Conservation (phyloP, 2,113 vertebrate species). For the Pseudorectes ferrugineus region DNA sequence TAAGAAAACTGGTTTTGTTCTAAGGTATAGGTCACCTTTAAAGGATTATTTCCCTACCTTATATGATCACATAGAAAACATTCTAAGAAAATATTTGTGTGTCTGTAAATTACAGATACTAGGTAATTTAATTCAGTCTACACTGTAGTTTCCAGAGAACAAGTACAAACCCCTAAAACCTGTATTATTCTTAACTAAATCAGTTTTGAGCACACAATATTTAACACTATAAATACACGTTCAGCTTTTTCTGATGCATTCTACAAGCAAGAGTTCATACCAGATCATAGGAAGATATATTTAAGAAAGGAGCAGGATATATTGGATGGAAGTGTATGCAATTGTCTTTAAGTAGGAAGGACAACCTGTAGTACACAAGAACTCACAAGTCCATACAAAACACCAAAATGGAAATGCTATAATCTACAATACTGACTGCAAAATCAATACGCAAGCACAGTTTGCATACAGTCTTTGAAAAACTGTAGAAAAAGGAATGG, state of each 20-base stretch:
- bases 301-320: background rate
- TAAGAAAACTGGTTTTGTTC: constrained; percentile 57
- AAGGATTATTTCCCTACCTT: constrained; percentile 31
- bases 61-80: constrained; percentile 65
- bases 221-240: constrained; percentile 56
- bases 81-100: constrained; percentile 71
- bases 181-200: constrained; percentile 46
- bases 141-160: constrained; percentile 76
- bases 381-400: background rate
- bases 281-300: background rate
- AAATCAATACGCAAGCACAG: constrained; percentile 19
- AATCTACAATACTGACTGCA: background rate
- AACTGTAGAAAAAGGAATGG: constrained; percentile 11
- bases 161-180: constrained; percentile 68
- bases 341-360: background rate
- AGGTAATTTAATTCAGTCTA: constrained; percentile 67
- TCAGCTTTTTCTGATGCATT: constrained; percentile 19
- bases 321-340: background rate
- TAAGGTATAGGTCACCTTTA: background rate
- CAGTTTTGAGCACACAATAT: constrained; percentile 36
- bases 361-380: background rate
- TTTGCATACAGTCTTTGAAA: background rate
- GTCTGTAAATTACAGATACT: constrained; percentile 76
- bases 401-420: background rate
- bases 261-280: constrained; percentile 21